Evolutionary conservation across 1,140 invertebrate genomes (phyloP), one percentile per base, ranked within the genome.

Genomic region (Charaxes varanes): DNA sequence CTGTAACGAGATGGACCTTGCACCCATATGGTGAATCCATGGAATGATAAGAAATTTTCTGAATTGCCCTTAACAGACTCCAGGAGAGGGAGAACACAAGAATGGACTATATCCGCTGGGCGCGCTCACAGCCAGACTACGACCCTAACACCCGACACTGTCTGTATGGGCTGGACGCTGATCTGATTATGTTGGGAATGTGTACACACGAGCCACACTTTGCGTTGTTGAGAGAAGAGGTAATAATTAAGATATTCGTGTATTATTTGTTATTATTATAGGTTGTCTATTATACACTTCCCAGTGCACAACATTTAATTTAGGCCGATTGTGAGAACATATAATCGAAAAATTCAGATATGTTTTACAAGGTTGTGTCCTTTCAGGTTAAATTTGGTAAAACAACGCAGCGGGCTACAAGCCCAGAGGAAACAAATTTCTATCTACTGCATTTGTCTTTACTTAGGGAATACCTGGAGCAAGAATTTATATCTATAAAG

Each of bases 71-170:
- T n/a, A n/a, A n/a, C 57, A 95, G 92, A 93, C 93, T 2, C 96
- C 96, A 12, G 97, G 97, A 7, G 97, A 99, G 88, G 97, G 97
- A 3, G 97, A 99, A 83, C 97, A 99, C 73, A 99, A 99, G 85
- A 97, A 98, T 98, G 96, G 97, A 99, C 72, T 98, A 95, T 66
- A 98, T 99, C 49, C 86, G 97, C 8, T 94, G 92, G 79, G 85
- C 94, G 65, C 92, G 94, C 59, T 88, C 93, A 0, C 89, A 93
- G 68, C 88, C 92, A 2, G 89, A 90, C 42, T 96, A 96, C 73
- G 90, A 98, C 80, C 88, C 91, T 1, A 93, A 97, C 63, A 97
- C 94, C 0, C 84, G 95, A 3, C 97, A 99, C 73, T 99, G 97
- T 82, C 84, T 99, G 4, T 98, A 98, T 78, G 97, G 97, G 0